Evolutionary conservation across 2,888 invertebrate genomes (phyloP), one percentile per base, ranked within the genome.

Genomic region (Strigamia transsilvanica): DNA sequence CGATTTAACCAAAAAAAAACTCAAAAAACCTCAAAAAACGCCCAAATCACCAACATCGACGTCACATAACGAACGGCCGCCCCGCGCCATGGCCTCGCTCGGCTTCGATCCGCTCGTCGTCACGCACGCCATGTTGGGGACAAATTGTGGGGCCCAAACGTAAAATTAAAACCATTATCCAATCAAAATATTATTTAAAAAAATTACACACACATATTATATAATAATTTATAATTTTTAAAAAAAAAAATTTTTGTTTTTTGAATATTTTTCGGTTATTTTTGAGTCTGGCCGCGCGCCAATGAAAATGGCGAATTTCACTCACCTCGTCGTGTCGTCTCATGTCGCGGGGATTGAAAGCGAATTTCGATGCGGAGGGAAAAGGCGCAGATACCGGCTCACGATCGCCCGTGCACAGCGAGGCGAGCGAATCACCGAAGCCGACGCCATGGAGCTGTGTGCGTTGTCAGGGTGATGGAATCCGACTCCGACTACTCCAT

Each of bases 121-220:
- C 61, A 66, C 61, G 61, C 61, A 66, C 61, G 21, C 61, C 61
- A 66, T 66, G 61, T 21, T 66, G 61, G 61, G 21, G 61, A 66
- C 61, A 21, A 66, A 51, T 51, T 18, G 51, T 66, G 61, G 6
- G 21, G 18, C 21, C 61, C 4, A 6, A 0, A 38, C 38, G 1
- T 0, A 38, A 38, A 38, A 38, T 7, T 2, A 1, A 27, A 27
- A 27, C 3, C 1, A 27, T 27, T 1, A 2, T 27, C 3, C 27
- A 3, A 2, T 27, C 27, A 3, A 27, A 27, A 27, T 3, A 27
- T 27, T 3, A 3, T 27, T 27, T 2, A 61, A 61, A 61, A 61
- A 61, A 61, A 61, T 61, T 42, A n/a, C n/a, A n/a, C n/a, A n/a
- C n/a, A n/a, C n/a, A n/a, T n/a, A n/a, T n/a, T n/a, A n/a, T n/a